Evolutionary conservation across 2,888 invertebrate genomes (phyloP).

Genomic region (Plagodis pulveraria): DNA sequence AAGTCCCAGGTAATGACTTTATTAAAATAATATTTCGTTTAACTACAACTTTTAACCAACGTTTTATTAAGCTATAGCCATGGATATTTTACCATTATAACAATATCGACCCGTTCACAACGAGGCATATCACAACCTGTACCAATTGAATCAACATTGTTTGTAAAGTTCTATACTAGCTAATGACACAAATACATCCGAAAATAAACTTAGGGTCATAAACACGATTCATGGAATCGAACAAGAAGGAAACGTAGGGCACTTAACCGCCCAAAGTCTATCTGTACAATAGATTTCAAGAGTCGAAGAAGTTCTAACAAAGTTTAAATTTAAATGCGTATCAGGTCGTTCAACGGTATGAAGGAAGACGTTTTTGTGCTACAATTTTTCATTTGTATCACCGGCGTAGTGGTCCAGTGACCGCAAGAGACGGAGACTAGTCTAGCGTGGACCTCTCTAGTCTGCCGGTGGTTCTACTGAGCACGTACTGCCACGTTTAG

Average conservation of each 20-base stretch:
- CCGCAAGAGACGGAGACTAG: conserved; percentile 64
- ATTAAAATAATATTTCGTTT: conserved; percentile 80
- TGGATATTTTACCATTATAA: conserved; percentile 83
- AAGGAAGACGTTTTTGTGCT: conserved; percentile 85
- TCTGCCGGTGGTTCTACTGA: conserved; percentile 45
- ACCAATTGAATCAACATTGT: conserved; percentile 85
- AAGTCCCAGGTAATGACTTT: conserved; percentile 75
- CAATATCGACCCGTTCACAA: conserved; percentile 85
- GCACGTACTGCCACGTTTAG: conserved; percentile 61
- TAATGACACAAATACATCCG: conserved; percentile 82
- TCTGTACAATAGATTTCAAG: conserved; percentile 81
- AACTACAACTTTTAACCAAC: conserved; percentile 83
- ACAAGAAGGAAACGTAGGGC: conserved; percentile 80
- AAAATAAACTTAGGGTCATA: conserved; percentile 82
- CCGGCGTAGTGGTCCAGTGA: conserved; percentile 51
- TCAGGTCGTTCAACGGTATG: conserved; percentile 80
- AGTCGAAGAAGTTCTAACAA: conserved; percentile 79
- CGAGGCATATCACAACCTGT: conserved; percentile 85
- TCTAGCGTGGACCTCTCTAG: conserved; percentile 63
- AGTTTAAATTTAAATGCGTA: conserved; percentile 78
- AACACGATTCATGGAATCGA: conserved; percentile 84
- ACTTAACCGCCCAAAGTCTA: conserved; percentile 76
- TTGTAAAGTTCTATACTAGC: conserved; percentile 85
- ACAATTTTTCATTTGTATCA: conserved; percentile 62
- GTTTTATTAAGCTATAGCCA: conserved; percentile 83